A percentile compares a stretch with the other conserved stretches of the same genome.
Conservation (phyloP, 1,140 invertebrate species). For the Cyrtorhinus lividipennis region DNA sequence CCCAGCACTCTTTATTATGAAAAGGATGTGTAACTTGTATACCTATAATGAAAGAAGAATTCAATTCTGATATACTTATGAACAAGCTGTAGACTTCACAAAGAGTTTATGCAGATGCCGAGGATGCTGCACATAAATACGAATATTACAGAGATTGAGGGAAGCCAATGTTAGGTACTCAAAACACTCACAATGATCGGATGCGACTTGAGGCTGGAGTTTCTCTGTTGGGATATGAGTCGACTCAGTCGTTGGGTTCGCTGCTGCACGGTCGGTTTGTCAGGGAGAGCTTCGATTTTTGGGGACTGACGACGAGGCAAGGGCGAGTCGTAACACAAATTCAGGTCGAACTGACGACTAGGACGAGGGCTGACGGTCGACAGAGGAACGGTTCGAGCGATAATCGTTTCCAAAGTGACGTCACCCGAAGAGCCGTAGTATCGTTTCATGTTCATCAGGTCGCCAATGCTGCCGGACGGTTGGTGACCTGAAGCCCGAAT, state of each 20-base stretch:
- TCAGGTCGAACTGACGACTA: conserved; percentile 12
- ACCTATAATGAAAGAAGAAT: too few relatives aligned
- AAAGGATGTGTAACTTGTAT: too few relatives aligned
- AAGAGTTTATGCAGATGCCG: too few relatives aligned
- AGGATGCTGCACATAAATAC: too few relatives aligned
- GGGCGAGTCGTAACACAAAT: not conserved
- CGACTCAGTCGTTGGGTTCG: conserved; percentile 46
- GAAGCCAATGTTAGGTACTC: too few relatives aligned
- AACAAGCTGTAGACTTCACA: too few relatives aligned
- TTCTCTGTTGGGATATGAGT: conserved; percentile 37
- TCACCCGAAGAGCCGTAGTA: conserved; percentile 37
- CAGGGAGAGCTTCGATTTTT: conserved; percentile 14
- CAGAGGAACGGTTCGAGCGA: conserved; percentile 51
- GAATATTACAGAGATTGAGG: too few relatives aligned
- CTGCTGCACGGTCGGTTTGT: conserved; percentile 37
- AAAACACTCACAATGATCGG: conserved; percentile 9
- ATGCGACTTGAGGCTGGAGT: not conserved
- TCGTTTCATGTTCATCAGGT: conserved; percentile 58
- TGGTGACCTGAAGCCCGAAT: conserved; percentile 4
- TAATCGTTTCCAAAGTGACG: conserved; percentile 25
- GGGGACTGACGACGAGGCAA: conserved; percentile 27
- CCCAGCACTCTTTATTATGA: too few relatives aligned
- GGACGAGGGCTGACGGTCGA: conserved; percentile 46
- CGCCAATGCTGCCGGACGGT: conserved; percentile 47
- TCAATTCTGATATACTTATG: too few relatives aligned